Percentiles rank a stretch among this genome's conserved stretches.
phyloP scores from a whole-genome alignment of 2,113 vertebrate species.

The Brienomyrus brachyistius region DNA sequence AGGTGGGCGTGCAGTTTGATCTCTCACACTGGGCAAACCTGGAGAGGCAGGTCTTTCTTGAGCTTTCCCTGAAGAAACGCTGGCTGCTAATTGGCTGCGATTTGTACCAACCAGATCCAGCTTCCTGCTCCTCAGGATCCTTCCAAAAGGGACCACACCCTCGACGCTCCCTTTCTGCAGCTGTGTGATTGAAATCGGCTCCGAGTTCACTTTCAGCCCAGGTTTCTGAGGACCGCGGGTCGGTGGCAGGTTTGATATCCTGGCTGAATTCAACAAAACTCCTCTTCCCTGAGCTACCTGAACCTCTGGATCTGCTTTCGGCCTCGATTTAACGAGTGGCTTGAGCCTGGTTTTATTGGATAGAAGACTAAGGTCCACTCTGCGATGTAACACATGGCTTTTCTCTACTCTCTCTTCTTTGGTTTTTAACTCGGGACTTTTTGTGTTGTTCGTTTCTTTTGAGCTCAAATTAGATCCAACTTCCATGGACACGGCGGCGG shows the following conservation, averaged over 20 bases:
- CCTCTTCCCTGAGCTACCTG: slow-evolving; percentile 7
- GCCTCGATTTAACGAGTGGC: neutral
- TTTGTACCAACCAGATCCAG: neutral
- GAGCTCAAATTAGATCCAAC: neutral
- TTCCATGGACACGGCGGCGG: neutral
- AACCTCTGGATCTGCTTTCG: neutral
- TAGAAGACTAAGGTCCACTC: neutral
- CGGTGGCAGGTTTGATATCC: neutral
- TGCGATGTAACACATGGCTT: neutral
- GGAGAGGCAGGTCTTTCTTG: neutral
- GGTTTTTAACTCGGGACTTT: neutral
- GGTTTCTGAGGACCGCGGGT: neutral
- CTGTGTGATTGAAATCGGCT: neutral
- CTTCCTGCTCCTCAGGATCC: neutral
- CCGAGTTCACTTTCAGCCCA: neutral
- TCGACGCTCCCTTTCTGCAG: neutral
- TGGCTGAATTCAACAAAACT: neutral
- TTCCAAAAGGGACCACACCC: neutral
- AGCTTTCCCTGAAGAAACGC: neutral
- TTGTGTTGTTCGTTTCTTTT: neutral
- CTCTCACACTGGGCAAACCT: neutral
- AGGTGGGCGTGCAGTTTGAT: neutral
- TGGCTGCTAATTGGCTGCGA: neutral
- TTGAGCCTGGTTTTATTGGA: slow-evolving; percentile 14
- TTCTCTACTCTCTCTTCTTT: neutral